Evolutionary conservation across 2,797 vertebrate genomes (phyloP), one percentile per base, ranked within the genome.

Genomic region (Peromyscus eremicus): DNA sequence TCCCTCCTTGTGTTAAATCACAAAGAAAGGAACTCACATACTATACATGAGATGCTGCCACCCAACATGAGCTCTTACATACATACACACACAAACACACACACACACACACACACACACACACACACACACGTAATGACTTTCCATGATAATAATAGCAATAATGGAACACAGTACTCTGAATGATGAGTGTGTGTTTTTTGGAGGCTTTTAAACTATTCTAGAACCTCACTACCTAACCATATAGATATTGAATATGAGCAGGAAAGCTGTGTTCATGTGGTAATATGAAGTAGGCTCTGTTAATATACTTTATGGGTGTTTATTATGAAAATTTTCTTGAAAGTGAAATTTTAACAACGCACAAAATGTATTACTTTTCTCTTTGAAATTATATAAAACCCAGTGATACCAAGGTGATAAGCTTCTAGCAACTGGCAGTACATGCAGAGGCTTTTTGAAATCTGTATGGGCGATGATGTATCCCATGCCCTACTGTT

Each of bases 371-470:
- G 55, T 13, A 46, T 13, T 89, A n/a, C 14, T 79, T 91, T 94
- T 46, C n/a, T n/a, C 7, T 92, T 81, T 77, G 64, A 37, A 85
- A 29, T 92, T 43, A 75, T 77, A 92, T 25, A 94, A 96, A 94
- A 66, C 46, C 1, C 9, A 71, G 3, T 29, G n/a, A 73, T 52
- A 76, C 10, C 14, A 66, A 55, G 34, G 6, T 75, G 70, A 88
- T 81, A 62, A 77, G 14, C 46, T 88, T 76, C 32, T 3, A 68
- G 52, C n/a, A 91, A 43, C 40, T 62, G 71, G 40, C 34, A 32
- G 4, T 57, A n/a, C 40, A 89, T 66, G 3, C 27, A 71, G 73
- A 83, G n/a, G 60, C 16, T 92, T 92, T 91, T 79, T 29, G 9
- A 96, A 94, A 66, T 94, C 34, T 52, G 17, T 77, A 32, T 77